phyloP scores from a whole-genome alignment of 1,140 invertebrate species.

The Caenorhabditis briggsae region DNA sequence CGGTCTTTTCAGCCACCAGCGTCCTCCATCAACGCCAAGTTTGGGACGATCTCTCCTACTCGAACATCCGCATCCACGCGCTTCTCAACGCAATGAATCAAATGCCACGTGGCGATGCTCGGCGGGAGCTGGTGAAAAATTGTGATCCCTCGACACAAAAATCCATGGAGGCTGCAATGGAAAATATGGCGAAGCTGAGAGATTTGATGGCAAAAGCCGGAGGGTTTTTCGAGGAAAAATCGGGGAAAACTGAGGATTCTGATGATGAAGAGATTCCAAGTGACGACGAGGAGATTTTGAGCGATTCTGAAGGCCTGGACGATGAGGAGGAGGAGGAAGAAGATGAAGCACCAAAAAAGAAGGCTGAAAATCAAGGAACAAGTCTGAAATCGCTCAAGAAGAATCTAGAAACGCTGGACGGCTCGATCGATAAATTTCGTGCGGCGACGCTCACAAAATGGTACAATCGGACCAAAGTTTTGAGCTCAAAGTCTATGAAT shows the following conservation, averaged over 20 bases:
- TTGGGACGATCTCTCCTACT: constrained; percentile 63
- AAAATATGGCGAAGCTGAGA: constrained; percentile 40
- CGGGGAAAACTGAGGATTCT: constrained; percentile 17
- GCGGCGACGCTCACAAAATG: constrained; percentile 4
- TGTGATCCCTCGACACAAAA: constrained; percentile 59
- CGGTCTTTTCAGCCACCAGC: constrained; percentile 58
- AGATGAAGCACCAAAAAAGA: background rate
- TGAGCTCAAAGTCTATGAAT: constrained; percentile 12
- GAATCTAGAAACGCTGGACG: background rate
- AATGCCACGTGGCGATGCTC: constrained; percentile 61
- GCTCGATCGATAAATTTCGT: background rate
- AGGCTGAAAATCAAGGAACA: background rate
- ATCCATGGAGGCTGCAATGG: constrained; percentile 24
- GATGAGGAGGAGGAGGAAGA: constrained; percentile 66
- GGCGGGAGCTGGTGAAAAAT: constrained; percentile 52
- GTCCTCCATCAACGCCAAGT: constrained; percentile 57
- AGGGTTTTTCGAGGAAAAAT: constrained; percentile 48
- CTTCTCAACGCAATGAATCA: constrained; percentile 61
- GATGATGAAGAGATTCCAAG: constrained; percentile 51
- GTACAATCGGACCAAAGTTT: constrained; percentile 33
- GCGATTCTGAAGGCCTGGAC: constrained; percentile 67
- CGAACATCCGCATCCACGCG: constrained; percentile 65
- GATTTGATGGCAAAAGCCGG: constrained; percentile 17
- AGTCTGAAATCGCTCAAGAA: constrained; percentile 12
- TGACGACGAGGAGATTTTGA: constrained; percentile 64